These are phyloP conservation scores for Philereme vetulata DNA, from an alignment of 2,888 invertebrate genomes.

Conservation along the genomic window DNA sequence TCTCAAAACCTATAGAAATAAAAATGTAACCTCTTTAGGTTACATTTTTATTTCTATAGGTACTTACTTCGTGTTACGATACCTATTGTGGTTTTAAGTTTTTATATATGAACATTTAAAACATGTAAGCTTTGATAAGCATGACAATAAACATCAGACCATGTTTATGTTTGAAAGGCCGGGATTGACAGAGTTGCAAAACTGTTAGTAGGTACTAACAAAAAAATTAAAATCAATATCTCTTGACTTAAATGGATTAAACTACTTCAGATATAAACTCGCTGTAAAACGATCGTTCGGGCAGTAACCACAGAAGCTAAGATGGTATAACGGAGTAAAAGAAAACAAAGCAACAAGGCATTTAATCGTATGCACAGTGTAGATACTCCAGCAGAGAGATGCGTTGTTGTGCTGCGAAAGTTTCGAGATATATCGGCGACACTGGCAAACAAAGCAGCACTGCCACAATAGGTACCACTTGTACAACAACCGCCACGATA, in stretches of 20 bases:
- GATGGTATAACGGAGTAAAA: conserved; percentile 1
- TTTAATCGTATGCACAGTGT: conserved; percentile 47
- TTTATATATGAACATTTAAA: too few species aligned
- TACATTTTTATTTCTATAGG: too few species aligned
- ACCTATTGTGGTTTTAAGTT: too few species aligned
- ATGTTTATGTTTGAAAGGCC: too few species aligned
- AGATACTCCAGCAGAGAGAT: conserved; percentile 51
- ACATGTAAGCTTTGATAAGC: too few species aligned
- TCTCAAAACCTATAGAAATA: too few species aligned
- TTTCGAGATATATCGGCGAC: conserved; percentile 80
- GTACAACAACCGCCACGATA: conserved; percentile 57
- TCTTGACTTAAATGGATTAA: background rate
- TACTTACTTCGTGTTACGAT: too few species aligned
- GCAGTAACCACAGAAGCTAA: background rate
- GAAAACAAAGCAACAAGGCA: conserved; percentile 21
- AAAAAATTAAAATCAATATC: background rate
- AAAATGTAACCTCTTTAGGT: too few species aligned
- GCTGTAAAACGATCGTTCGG: background rate
- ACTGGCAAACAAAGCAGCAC: conserved; percentile 73
- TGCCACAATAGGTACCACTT: conserved; percentile 71
- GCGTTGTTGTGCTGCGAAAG: conserved; percentile 68
- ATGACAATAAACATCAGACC: too few species aligned
- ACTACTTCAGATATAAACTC: background rate
- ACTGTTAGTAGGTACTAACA: background rate
- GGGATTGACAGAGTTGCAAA: background rate